Evolutionary conservation across 2,113 vertebrate species (phyloP).

Genomic region (Oncorhynchus gorbuscha): DNA sequence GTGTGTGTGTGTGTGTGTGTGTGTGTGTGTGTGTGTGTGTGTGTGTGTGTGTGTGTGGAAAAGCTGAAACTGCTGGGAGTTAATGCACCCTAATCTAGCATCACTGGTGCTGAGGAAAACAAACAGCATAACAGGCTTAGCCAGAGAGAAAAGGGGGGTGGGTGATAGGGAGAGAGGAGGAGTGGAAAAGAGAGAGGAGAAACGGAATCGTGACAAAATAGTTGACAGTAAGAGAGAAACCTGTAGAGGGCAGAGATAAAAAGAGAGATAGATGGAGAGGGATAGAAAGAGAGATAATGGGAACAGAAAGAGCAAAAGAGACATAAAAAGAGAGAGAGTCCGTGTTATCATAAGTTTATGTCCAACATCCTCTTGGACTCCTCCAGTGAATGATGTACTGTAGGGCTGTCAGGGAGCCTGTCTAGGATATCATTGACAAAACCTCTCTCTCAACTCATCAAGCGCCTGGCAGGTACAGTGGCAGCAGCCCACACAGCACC

Average conservation of each 20-base stretch:
- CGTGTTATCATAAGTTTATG: background rate
- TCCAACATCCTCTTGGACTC: background rate
- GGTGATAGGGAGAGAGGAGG: constrained; percentile 1
- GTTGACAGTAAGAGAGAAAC: background rate
- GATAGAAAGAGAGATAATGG: too few relatives aligned
- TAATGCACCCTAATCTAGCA: constrained; percentile 17
- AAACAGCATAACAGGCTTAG: constrained; percentile 5
- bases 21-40: background rate
- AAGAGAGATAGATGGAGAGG: background rate
- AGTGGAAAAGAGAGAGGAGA: background rate
- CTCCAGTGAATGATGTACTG: background rate
- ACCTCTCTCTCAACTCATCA: background rate
- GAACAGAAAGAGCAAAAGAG: too few relatives aligned
- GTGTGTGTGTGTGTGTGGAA: background rate
- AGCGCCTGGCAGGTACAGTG: background rate
- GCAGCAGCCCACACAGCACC: background rate
- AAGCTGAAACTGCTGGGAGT: background rate
- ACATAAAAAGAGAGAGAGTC: background rate
- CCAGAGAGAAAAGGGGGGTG: constrained; percentile 1
- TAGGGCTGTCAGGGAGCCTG: background rate
- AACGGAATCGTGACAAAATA: background rate
- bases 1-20: background rate
- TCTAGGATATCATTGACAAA: background rate
- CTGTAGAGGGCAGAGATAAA: background rate
- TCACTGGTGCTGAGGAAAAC: background rate